Percentiles rank a stretch among this genome's conserved stretches.
Evolutionary conservation across 2,888 invertebrate species (phyloP).

Genomic region (Venustoraphidia nigricollis): DNA sequence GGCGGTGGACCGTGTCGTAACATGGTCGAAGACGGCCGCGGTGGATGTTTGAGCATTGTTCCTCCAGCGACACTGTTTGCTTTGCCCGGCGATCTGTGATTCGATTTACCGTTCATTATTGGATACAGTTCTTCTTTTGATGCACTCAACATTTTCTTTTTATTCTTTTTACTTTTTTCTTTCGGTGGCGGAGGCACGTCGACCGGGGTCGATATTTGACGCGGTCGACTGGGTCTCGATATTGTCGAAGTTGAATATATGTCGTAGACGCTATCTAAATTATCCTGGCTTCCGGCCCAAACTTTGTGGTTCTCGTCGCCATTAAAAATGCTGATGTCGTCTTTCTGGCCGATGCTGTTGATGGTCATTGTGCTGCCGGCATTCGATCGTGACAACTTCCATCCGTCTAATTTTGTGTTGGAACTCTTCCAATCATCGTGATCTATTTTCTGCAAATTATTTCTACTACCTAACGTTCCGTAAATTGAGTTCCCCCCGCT

Average conservation of each 20-base stretch:
- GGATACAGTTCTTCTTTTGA: constrained; percentile 43
- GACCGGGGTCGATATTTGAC: constrained; percentile 65
- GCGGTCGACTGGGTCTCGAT: constrained; percentile 54
- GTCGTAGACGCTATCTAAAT: constrained; percentile 58
- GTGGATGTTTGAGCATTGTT: constrained; percentile 29
- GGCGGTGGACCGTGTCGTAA: constrained; percentile 28
- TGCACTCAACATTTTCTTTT: constrained; percentile 39
- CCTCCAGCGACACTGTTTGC: constrained; percentile 19
- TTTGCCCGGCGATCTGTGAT: constrained; percentile 21
- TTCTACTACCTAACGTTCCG: constrained; percentile 5
- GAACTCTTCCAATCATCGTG: constrained; percentile 6
- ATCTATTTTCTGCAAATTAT: constrained; percentile 6
- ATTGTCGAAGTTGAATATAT: constrained; percentile 39
- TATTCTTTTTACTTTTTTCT: constrained; percentile 45
- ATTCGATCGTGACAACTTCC: constrained; percentile 34
- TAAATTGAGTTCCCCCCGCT: constrained; percentile 11
- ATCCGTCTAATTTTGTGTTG: constrained; percentile 31
- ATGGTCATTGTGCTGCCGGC: constrained; percentile 44
- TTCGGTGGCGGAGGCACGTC: constrained; percentile 74
- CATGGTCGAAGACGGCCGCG: constrained; percentile 28
- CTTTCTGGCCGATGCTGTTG: constrained; percentile 43
- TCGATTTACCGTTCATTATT: constrained; percentile 33
- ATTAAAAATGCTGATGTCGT: constrained; percentile 72
- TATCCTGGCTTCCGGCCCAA: constrained; percentile 71
- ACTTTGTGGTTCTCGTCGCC: constrained; percentile 90